A percentile compares a stretch with the other conserved stretches of the same genome.
Conservation (phyloP, 2,113 vertebrate species). For the Corydoras maculifer region DNA sequence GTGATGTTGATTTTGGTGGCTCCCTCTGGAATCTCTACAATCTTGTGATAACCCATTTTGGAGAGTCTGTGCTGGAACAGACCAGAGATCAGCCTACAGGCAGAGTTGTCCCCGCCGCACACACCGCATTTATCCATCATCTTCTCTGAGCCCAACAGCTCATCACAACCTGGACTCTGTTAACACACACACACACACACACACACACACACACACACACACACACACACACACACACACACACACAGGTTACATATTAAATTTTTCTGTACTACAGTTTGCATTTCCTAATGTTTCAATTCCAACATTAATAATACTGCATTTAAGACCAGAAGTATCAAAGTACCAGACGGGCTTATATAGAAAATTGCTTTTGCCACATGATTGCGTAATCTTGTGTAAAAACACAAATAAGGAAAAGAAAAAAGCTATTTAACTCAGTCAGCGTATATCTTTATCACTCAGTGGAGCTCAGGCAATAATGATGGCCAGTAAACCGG, state of each 20-base stretch:
- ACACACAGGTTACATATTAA: background rate
- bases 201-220: slow-evolving; percentile 7
- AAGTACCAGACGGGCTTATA: too few relatives aligned
- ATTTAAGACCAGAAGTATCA: too few relatives aligned
- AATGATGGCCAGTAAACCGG: too few relatives aligned
- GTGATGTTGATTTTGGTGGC: slow-evolving; percentile 96
- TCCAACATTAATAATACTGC: too few relatives aligned
- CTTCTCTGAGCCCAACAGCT: slow-evolving; percentile 82
- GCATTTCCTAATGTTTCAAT: too few relatives aligned
- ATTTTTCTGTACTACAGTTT: background rate
- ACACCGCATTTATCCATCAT: slow-evolving; percentile 87
- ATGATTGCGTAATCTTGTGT: too few relatives aligned
- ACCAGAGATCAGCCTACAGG: slow-evolving; percentile 85
- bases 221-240: slow-evolving; percentile 1
- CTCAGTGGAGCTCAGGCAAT: too few relatives aligned
- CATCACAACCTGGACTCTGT: slow-evolving; percentile 89
- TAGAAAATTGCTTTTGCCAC: too few relatives aligned
- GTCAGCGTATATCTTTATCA: too few relatives aligned
- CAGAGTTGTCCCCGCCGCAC: slow-evolving; percentile 85
- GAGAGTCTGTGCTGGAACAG: slow-evolving; percentile 82
- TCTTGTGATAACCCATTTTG: slow-evolving; percentile 91
- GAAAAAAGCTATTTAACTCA: too few relatives aligned
- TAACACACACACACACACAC: slow-evolving; percentile 9
- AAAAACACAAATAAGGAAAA: too few relatives aligned
- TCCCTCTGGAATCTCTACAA: slow-evolving; percentile 93